Evolutionary conservation across 30 jellyfish, hydroid and myxozoan species (phyloP), one percentile per base, ranked within the genome.

Genomic region (Aurelia aurita complex sp. Pacific): DNA sequence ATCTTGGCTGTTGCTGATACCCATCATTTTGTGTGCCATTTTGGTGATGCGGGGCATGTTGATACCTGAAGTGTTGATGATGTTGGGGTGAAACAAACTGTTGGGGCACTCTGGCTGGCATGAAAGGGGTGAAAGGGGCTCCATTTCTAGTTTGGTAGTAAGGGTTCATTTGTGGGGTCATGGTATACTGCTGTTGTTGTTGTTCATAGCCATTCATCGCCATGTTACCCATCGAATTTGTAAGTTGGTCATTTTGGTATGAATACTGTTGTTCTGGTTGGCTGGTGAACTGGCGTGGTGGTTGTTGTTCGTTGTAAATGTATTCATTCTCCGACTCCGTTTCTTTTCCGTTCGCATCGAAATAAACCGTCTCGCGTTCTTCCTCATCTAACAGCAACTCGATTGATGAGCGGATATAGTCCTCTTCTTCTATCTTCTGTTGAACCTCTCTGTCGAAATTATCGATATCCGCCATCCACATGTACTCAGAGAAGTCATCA

Each of bases 351-450:
- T 43, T 57, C 4, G 40, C 68, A 29, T 64, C 83, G 73, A 40
- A 91, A 60, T 73, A 87, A 23, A 85, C 81, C 13, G 96, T 79
- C 34, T 80, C 97, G 69, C 89, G 83, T 57, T 91, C 98, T 65
- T 91, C 98, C 65, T 91, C 98, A 38, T 85, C 98, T 29, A 91
- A 66, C 35, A 91, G 96, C 73, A 77, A 86, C 76, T 91, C 98
- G 6, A 91, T 91, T 14, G 96, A 86, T 13, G 93, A 79, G 16
- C 96, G 90, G 65, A 91, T 91, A 86, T 75, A 87, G 65, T 87
- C 90, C 55, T 87, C 96, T 51, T 87, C 96, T 53, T 72, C 87
- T n/a, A 87, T 65, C 57, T 69, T 64, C 18, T 76, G 61, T 16
- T 53, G 74, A 43, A 87, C 67, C 60, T 59, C 90, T 51, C 89